Base-by-base conservation (phyloP, 2,888 invertebrate species). In the Muscina levida region DNA sequence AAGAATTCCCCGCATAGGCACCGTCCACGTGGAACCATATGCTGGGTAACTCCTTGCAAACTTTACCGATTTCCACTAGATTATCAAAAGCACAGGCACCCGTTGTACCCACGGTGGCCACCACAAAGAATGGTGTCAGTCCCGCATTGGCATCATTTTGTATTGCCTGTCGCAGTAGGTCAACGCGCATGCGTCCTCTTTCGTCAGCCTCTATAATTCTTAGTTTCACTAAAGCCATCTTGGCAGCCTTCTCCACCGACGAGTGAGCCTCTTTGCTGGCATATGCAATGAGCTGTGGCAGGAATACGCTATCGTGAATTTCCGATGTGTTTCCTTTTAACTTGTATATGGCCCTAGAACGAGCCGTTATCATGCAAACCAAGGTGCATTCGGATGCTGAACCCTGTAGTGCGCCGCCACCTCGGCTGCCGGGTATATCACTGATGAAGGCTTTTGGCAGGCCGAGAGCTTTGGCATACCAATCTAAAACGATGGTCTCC, bases 1-100 rank as follows among this genome's bases (percentile, higher is more conserved):
- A 94, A 0, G 95, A 94, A 85, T 94, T 95, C 2, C 97, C 97
- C 0, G 96, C 97, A 87, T 97, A 97, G 0, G 97, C 97, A 0
- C 94, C 96, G 88, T 97, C 97, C 1, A 96, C 95, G 89, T 97
- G 97, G 26, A 97, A 91, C 97, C 97, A 97, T n/a, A 95, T 92
- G 68, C 92, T 91, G 0, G 93, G 92, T 13, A 88, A 84, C 66
- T 87, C 90, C 74, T 91, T 92, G 83, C 94, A 93, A 1, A 96
- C 92, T 17, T 94, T 94, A 1, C 97, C 94, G 72, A 97, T 93
- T 90, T 96, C 96, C 0, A 92, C 91, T 10, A 97, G 91, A 84
- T 95, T 94, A 89, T 97, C 97, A 88, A 97, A 97, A 0, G 96
- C 94, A 87, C 96, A 95, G 76, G 94, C 94, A 0, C 95, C 94